These are phyloP conservation scores for Dysidea cf. avara DNA, from an alignment of 37 sponge, comb jelly and placozoan genomes.

Conservation along the genomic window DNA sequence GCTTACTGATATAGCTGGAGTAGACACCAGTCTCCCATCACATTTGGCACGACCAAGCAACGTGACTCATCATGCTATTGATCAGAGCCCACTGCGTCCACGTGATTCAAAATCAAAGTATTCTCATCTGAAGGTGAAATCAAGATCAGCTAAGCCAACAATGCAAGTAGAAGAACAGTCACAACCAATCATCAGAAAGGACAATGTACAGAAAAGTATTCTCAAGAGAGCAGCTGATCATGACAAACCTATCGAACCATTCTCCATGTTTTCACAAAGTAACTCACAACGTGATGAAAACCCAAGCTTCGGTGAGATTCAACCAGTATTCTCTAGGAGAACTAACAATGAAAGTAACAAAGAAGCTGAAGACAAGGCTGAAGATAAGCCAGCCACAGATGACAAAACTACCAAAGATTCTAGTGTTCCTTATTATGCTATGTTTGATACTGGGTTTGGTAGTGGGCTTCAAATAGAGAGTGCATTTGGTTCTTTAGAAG, in stretches of 20 bases:
- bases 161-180: neutral
- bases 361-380: neutral
- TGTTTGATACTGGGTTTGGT: conserved; percentile 35
- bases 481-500: conserved; percentile 54
- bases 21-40: no score
- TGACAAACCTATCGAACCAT: neutral
- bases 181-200: no score
- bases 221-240: no score
- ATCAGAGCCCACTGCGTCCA: no score
- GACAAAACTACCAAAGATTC: neutral
- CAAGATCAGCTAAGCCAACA: neutral
- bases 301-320: no score
- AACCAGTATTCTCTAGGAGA: no score
- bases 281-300: conserved; percentile 6
- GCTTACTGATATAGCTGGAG: no score
- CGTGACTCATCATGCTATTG: no score
- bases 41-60: no score
- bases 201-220: no score
- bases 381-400: neutral
- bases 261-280: neutral
- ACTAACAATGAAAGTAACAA: neutral
- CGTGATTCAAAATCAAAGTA: no score
- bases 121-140: neutral
- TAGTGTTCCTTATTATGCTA: conserved; percentile 20
- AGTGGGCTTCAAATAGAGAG: conserved; percentile 63